Conservation (phyloP, 2,797 vertebrate genomes). For the Alfaro cultratus region DNA sequence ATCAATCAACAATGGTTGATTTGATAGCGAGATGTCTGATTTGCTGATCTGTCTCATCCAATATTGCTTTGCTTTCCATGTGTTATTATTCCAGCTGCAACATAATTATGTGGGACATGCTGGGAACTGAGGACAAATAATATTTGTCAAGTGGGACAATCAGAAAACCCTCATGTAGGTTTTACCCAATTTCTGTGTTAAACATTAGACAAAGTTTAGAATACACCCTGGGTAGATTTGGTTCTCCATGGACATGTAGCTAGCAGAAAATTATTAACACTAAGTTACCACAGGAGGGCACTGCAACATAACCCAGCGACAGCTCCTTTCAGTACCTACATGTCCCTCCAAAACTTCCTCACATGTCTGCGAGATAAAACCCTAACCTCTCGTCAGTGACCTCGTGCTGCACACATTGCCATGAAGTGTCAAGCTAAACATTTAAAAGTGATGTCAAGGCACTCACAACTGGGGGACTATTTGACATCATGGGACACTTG, state of each 20-base stretch:
- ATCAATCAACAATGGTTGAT: background rate
- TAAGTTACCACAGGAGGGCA: constrained; percentile 67
- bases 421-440: constrained; percentile 45
- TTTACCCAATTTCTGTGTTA: background rate
- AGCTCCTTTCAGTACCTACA: constrained; percentile 27
- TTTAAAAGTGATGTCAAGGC: constrained; percentile 19
- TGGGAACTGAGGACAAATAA: background rate
- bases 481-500: constrained; percentile 45
- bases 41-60: background rate
- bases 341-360: constrained; percentile 21
- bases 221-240: background rate
- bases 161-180: background rate
- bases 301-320: constrained; percentile 61
- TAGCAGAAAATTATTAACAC: constrained; percentile 14
- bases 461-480: constrained; percentile 30
- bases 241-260: constrained; percentile 14
- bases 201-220: background rate
- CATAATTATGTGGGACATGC: background rate
- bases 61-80: background rate
- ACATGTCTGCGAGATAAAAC: constrained; percentile 49
- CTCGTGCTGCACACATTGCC: constrained; percentile 40
- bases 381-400: constrained; percentile 42
- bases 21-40: background rate
- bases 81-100: background rate
- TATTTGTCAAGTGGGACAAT: background rate